These are phyloP conservation scores for Heteropelma amictum DNA, from an alignment of 2,888 invertebrate species.

Conservation along the genomic window DNA sequence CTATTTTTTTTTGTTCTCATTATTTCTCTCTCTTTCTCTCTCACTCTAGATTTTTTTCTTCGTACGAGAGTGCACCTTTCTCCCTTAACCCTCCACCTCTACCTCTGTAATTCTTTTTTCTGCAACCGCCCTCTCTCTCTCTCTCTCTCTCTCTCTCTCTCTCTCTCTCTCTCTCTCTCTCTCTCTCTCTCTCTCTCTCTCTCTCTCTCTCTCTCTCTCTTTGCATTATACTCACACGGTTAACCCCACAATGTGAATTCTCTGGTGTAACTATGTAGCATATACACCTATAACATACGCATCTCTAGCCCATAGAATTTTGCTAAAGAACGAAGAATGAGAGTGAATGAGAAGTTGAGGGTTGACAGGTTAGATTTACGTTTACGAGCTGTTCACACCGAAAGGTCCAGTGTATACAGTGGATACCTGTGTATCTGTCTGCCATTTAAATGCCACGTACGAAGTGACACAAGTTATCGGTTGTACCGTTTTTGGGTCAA, in stretches of 20 bases:
- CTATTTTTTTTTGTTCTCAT: conserved; percentile 31
- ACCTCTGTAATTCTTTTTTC: conserved; percentile 28
- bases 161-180: conserved; percentile 20
- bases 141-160: conserved; percentile 52
- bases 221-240: conserved; percentile 54
- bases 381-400: conserved; percentile 49
- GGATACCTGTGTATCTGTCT: conserved; percentile 36
- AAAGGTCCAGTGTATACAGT: conserved; percentile 3
- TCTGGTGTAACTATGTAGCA: conserved; percentile 41
- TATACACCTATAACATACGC: conserved; percentile 3
- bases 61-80: conserved; percentile 37
- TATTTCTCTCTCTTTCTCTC: conserved; percentile 31
- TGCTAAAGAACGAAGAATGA: conserved; percentile 27
- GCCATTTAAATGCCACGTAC: conserved; percentile 25
- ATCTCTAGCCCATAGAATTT: conserved; percentile 16
- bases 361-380: conserved; percentile 61
- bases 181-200: conserved; percentile 40
- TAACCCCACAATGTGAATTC: conserved; percentile 64
- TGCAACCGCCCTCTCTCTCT: conserved; percentile 52
- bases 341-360: conserved; percentile 38
- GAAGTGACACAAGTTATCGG: neutral
- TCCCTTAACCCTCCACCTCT: conserved; percentile 16
- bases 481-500: neutral
- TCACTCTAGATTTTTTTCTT: conserved; percentile 49
- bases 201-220: conserved; percentile 52